Evolutionary conservation across 2,797 vertebrate species (phyloP).

Genomic region (Spea hammondii): DNA sequence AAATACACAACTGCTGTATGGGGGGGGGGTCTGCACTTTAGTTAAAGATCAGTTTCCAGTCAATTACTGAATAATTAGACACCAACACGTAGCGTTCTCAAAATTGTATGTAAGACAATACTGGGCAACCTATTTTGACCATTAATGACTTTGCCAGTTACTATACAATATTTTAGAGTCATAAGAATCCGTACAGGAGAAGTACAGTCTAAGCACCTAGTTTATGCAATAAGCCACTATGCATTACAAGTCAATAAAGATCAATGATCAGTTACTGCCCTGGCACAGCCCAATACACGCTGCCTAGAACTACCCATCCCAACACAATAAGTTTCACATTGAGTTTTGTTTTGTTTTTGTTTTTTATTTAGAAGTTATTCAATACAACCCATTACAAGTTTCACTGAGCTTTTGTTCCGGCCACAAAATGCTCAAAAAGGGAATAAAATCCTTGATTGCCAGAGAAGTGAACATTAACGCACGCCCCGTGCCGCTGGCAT

Average conservation of each 20-base stretch:
- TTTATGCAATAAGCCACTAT: constrained; percentile 5
- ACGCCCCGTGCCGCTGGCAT: too few species aligned
- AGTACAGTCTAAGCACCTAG: background rate
- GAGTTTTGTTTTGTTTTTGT: constrained; percentile 68
- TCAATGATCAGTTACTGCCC: background rate
- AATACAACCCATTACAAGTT: constrained; percentile 67
- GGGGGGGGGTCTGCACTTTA: too few species aligned
- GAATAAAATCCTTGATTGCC: constrained; percentile 5
- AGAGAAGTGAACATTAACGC: background rate
- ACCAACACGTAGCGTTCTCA: too few species aligned
- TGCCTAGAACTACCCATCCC: constrained; percentile 9
- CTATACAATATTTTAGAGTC: too few species aligned
- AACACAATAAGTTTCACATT: constrained; percentile 61
- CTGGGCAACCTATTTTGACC: too few species aligned
- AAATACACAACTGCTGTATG: too few species aligned
- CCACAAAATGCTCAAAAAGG: constrained; percentile 64
- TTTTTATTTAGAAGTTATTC: constrained; percentile 70
- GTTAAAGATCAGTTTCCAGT: too few species aligned
- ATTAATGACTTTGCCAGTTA: too few species aligned
- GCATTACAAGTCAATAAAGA: background rate
- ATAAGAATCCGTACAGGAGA: too few species aligned
- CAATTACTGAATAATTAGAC: too few species aligned
- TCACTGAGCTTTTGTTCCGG: constrained; percentile 58
- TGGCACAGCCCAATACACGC: background rate
- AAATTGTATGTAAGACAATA: too few species aligned